Percentiles rank a stretch among this genome's conserved stretches.
These are phyloP conservation scores for Sinocyclocheilus rhinocerous DNA, from an alignment of 2,113 vertebrate genomes.

Conservation along the genomic window DNA sequence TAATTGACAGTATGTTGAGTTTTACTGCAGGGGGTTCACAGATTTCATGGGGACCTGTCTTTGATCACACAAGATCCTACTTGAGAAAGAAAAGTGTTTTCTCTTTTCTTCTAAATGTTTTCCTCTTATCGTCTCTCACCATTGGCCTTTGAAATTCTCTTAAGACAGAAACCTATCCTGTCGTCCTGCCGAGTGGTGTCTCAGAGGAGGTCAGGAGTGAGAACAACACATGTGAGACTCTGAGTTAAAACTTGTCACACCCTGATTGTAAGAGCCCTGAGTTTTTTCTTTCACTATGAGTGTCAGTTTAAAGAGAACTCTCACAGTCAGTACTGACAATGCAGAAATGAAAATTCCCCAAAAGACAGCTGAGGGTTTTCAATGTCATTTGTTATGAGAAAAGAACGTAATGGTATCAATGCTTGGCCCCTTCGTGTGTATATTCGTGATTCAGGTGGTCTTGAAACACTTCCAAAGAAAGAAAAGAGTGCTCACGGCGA, in stretches of 20 bases:
- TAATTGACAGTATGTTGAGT: conserved; percentile 74
- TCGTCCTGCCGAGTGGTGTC: background rate
- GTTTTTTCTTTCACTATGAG: conserved; percentile 50
- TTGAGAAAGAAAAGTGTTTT: conserved; percentile 42
- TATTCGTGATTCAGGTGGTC: conserved; percentile 70
- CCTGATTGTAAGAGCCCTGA: conserved; percentile 49
- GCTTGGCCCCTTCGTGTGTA: conserved; percentile 36
- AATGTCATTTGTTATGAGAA: conserved; percentile 80
- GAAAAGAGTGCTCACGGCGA: conserved; percentile 58
- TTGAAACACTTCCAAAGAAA: conserved; percentile 61
- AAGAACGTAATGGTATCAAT: conserved; percentile 49
- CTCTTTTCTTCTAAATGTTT: conserved; percentile 37
- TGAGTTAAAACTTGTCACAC: conserved; percentile 54
- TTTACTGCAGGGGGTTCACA: conserved; percentile 71
- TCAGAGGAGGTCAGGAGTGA: conserved; percentile 64
- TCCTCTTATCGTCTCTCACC: conserved; percentile 39
- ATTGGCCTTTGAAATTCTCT: conserved; percentile 43
- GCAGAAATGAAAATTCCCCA: conserved; percentile 76
- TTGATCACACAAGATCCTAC: conserved; percentile 66
- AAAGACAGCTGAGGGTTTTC: conserved; percentile 74
- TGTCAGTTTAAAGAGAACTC: conserved; percentile 74
- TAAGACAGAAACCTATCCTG: conserved; percentile 24
- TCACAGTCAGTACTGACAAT: conserved; percentile 59
- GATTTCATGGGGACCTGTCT: conserved; percentile 65
- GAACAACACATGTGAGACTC: conserved; percentile 59